Percentiles rank a stretch among this genome's conserved stretches.
Evolutionary conservation across 1,140 invertebrate species (phyloP).

Genomic region (Manduca sexta): DNA sequence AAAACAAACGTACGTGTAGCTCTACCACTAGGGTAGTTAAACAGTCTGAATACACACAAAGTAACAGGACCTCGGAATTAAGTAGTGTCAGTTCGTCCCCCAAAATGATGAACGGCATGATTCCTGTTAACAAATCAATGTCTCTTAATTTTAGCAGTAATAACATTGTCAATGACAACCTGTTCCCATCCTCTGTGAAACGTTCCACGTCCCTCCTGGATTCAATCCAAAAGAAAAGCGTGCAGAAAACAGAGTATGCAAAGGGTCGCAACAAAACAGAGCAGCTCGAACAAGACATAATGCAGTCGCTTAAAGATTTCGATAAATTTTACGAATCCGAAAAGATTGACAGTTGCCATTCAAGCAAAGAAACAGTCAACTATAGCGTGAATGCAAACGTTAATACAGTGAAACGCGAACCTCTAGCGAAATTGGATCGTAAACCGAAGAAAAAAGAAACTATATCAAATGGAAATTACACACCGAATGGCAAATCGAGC

Average conservation of each 20-base stretch:
- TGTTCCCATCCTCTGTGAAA: constrained; percentile 67
- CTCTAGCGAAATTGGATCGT: constrained; percentile 37
- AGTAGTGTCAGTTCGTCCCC: constrained; percentile 48
- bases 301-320: constrained; percentile 70
- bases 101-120: constrained; percentile 52
- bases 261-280: constrained; percentile 58
- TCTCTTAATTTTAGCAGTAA: constrained; percentile 73
- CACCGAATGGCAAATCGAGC: constrained; percentile 55
- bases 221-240: constrained; percentile 62
- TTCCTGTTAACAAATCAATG: constrained; percentile 69
- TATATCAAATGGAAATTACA: constrained; percentile 46
- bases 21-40: constrained; percentile 63
- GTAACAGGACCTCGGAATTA: constrained; percentile 36
- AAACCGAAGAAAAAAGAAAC: constrained; percentile 39
- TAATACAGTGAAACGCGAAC: constrained; percentile 43
- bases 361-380: constrained; percentile 33
- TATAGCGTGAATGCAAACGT: constrained; percentile 32
- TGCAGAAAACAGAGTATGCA: constrained; percentile 34
- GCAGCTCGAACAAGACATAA: constrained; percentile 67
- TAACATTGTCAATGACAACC: constrained; percentile 58
- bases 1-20: constrained; percentile 58
- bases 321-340: constrained; percentile 66
- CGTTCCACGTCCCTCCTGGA: constrained; percentile 69
- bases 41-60: constrained; percentile 44
- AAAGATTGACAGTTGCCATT: constrained; percentile 35